These are phyloP conservation scores for Agonopterix heracliana DNA, from an alignment of 2,888 invertebrate genomes.

Conservation along the genomic window DNA sequence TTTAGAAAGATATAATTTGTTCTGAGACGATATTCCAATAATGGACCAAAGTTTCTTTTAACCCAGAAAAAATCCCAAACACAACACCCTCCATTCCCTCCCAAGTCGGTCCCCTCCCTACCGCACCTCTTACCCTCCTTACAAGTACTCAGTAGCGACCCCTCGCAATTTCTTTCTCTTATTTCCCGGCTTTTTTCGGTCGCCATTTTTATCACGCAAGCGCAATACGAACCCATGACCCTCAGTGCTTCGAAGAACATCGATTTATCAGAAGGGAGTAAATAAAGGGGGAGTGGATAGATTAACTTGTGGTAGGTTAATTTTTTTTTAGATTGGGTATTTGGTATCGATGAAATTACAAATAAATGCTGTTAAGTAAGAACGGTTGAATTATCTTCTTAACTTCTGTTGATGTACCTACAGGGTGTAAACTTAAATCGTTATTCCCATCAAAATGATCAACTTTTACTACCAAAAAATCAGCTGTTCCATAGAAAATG, in stretches of 20 bases:
- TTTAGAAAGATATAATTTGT: too few relatives aligned
- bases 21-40: too few relatives aligned
- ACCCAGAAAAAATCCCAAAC: background rate
- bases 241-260: slow-evolving; percentile 38
- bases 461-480: too few relatives aligned
- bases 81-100: slow-evolving; percentile 9
- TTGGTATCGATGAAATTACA: background rate
- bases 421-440: too few relatives aligned
- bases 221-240: slow-evolving; percentile 31
- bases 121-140: slow-evolving; percentile 43
- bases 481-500: too few relatives aligned
- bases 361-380: too few relatives aligned
- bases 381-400: too few relatives aligned
- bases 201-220: slow-evolving; percentile 71
- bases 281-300: slow-evolving; percentile 46
- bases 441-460: too few relatives aligned
- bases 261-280: slow-evolving; percentile 60
- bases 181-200: slow-evolving; percentile 67
- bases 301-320: slow-evolving; percentile 29
- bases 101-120: slow-evolving; percentile 20
- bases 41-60: too few relatives aligned
- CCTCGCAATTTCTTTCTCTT: slow-evolving; percentile 66
- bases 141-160: slow-evolving; percentile 20
- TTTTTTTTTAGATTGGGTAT: slow-evolving; percentile 21
- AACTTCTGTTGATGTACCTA: too few relatives aligned